Conservation (phyloP, 2,888 invertebrate genomes). For the Megamerina dolium region DNA sequence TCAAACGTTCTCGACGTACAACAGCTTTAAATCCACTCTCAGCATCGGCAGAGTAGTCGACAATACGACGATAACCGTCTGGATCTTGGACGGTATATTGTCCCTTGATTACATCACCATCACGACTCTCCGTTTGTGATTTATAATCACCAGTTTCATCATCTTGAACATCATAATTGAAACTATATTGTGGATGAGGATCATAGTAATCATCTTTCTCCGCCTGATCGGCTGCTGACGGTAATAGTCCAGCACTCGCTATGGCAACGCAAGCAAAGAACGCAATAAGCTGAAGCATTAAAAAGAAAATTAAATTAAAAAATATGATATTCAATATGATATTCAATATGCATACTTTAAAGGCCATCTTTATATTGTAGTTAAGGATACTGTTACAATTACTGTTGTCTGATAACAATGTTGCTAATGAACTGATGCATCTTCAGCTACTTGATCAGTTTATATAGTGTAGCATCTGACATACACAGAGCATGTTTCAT, state of each 20-base stretch:
- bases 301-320: background rate
- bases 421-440: constrained; percentile 27
- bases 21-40: constrained; percentile 53
- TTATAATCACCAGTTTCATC: constrained; percentile 52
- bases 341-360: constrained; percentile 27
- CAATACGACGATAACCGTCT: constrained; percentile 53
- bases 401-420: constrained; percentile 19
- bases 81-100: constrained; percentile 53
- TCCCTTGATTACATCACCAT: constrained; percentile 53
- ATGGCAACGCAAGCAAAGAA: constrained; percentile 28
- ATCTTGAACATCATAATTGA: constrained; percentile 51
- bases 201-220: constrained; percentile 39
- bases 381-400: constrained; percentile 2
- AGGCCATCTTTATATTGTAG: constrained; percentile 26
- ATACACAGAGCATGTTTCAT: no score
- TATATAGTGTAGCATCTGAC: no score
- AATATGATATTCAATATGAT: background rate
- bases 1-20: constrained; percentile 51
- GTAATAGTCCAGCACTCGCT: constrained; percentile 32
- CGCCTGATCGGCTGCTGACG: constrained; percentile 19
- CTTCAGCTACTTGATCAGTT: constrained; percentile 9
- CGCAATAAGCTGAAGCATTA: constrained; percentile 21
- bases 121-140: constrained; percentile 51
- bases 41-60: constrained; percentile 53
- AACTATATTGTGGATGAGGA: constrained; percentile 49